Evolutionary conservation across 2,888 invertebrate species (phyloP).

Genomic region (Dioctria linearis): DNA sequence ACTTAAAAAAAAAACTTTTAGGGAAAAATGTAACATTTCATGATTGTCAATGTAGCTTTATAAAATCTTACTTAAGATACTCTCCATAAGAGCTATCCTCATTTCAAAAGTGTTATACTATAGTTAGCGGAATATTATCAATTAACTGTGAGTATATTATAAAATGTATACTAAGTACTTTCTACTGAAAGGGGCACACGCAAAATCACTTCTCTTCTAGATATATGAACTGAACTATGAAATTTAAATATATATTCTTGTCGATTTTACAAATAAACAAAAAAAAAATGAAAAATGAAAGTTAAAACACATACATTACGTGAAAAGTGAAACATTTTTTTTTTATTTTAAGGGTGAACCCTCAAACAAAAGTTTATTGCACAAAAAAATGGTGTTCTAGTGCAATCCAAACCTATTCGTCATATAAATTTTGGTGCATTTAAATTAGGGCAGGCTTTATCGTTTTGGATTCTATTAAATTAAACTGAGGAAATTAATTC

Average conservation of each 20-base stretch:
- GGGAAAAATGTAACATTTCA: conserved; percentile 35
- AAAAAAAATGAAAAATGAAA: too few relatives aligned
- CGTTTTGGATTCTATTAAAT: too few relatives aligned
- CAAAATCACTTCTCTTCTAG: conserved; percentile 18
- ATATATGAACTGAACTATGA: not conserved
- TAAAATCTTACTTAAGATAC: conserved; percentile 8
- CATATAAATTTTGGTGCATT: too few relatives aligned
- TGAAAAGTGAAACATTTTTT: too few relatives aligned
- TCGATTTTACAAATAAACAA: too few relatives aligned
- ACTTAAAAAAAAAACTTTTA: not conserved
- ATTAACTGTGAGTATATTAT: conserved; percentile 37
- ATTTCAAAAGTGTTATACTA: not conserved
- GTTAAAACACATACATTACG: too few relatives aligned
- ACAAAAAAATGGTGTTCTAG: too few relatives aligned
- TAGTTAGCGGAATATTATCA: conserved; percentile 37
- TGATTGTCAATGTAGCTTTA: conserved; percentile 21
- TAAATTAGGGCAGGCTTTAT: too few relatives aligned
- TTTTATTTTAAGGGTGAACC: not conserved
- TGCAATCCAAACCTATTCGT: too few relatives aligned
- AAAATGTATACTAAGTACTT: conserved; percentile 3
- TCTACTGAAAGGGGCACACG: conserved; percentile 37
- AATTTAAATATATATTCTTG: too few relatives aligned
- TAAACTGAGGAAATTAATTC: too few relatives aligned
- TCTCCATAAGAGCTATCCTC: not conserved
- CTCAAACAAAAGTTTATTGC: too few relatives aligned